Evolutionary conservation across 2,888 invertebrate species (phyloP), one percentile per base, ranked within the genome.

Genomic region (Temnothorax rugatulus): DNA sequence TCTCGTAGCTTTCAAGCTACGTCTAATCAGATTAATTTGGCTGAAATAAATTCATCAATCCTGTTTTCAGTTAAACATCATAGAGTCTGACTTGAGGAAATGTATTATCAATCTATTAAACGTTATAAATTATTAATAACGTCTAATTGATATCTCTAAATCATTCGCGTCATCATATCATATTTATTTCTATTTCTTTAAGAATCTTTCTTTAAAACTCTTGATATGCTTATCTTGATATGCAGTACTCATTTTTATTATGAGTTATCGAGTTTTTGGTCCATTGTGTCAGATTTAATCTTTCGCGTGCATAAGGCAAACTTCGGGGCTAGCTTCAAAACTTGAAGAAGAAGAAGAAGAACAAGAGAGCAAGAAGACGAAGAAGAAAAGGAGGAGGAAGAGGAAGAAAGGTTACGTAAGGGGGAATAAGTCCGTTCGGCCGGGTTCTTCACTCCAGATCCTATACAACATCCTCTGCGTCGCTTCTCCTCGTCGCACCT

Each of bases 371-470:
- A 52, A 69, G n/a, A 52, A 29, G 34, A 54, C 41, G 18, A 57
- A 74, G 8, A 74, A 44, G 25, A n/a, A 59, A 11, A 75, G 13
- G 59, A 44, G 25, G 21, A 74, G 13, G 44, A 59, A 59, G 57
- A 75, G 54, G 71, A 38, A 82, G 47, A 52, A 61, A 21, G 8
- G 50, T 88, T 85, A 88, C 61, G n/a, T 84, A 87, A 88, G 57
- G 0, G 9, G 7, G 44, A 47, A 25, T 15, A n/a, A 38, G 44
- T 64, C n/a, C 11, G 21, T 66, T 73, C 50, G 59, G 73, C 52
- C 47, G 66, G 64, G 69, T 52, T 64, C 54, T 88, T 89, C 81
- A 83, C 83, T 86, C 71, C 77, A 89, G 73, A 25, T 84, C 73
- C 61, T 74, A 38, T 83, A 54, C 85, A 77, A 75, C 79, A 85